These are phyloP conservation scores for Toxotes jaculatrix DNA, from an alignment of 2,113 vertebrate species.

Conservation along the genomic window DNA sequence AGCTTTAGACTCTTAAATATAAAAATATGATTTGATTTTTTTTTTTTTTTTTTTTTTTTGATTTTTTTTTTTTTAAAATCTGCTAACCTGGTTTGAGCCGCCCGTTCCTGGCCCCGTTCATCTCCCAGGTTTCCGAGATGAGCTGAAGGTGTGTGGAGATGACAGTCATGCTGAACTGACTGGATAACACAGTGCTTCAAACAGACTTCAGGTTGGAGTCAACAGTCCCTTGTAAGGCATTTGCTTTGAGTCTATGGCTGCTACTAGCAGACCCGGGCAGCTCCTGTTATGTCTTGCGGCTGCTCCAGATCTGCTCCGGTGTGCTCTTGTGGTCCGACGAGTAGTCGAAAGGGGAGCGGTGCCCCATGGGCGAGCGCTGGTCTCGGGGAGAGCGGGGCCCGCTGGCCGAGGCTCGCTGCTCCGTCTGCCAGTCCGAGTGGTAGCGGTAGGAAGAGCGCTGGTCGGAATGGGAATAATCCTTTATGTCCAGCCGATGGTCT, in stretches of 20 bases:
- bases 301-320: slow-evolving; percentile 96
- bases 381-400: slow-evolving; percentile 92
- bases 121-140: slow-evolving; percentile 83
- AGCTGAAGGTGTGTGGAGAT: slow-evolving; percentile 87
- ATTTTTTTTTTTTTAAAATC: too few species aligned
- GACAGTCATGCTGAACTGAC: slow-evolving; percentile 89
- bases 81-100: slow-evolving; percentile 63
- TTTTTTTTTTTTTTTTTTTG: too few species aligned
- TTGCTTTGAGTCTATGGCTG: slow-evolving; percentile 94
- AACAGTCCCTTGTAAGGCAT: slow-evolving; percentile 96
- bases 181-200: slow-evolving; percentile 86
- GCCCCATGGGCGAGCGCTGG: slow-evolving; percentile 91
- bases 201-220: slow-evolving; percentile 85
- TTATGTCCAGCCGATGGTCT: slow-evolving; percentile 92
- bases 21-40: slow-evolving; percentile 91
- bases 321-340: slow-evolving; percentile 96
- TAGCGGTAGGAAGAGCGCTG: slow-evolving; percentile 92
- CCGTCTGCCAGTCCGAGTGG: slow-evolving; percentile 96
- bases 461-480: slow-evolving; percentile 91
- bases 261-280: slow-evolving; percentile 74
- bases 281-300: slow-evolving; percentile 95
- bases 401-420: slow-evolving; percentile 91
- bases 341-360: slow-evolving; percentile 95
- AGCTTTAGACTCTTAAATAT: slow-evolving; percentile 95
- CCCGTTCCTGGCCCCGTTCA: slow-evolving; percentile 44